These are phyloP conservation scores for Plotosus lineatus DNA, from an alignment of 2,113 vertebrate species.

Conservation along the genomic window DNA sequence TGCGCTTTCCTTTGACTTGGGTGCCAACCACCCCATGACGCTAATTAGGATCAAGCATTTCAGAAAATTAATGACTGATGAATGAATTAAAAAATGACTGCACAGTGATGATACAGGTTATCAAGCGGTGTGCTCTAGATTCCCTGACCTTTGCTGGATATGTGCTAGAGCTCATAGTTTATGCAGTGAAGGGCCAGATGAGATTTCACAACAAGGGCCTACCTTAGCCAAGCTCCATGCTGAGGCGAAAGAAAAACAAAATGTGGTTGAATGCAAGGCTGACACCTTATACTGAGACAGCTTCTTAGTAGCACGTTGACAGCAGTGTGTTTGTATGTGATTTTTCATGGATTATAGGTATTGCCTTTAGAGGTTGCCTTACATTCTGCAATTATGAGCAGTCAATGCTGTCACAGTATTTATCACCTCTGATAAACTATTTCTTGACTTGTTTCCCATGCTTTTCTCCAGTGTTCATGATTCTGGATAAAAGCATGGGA, in stretches of 20 bases:
- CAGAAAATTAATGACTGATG: too few relatives aligned
- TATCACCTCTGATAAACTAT: too few relatives aligned
- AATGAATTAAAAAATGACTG: neutral
- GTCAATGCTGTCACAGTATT: conserved; percentile 22
- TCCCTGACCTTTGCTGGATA: conserved; percentile 15
- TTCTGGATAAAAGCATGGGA: neutral
- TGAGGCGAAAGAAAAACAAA: conserved; percentile 14
- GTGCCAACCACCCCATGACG: too few relatives aligned
- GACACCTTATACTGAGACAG: neutral
- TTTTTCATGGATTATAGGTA: neutral
- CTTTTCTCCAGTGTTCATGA: neutral
- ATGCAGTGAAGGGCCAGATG: neutral
- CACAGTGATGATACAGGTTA: neutral
- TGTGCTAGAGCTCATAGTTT: neutral
- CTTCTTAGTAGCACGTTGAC: neutral
- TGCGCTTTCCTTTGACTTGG: too few relatives aligned
- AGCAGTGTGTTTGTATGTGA: conserved; percentile 1
- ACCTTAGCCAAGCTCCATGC: neutral
- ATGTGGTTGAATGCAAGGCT: neutral
- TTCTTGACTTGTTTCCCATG: neutral
- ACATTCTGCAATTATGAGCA: conserved; percentile 26
- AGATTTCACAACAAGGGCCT: conserved; percentile 1
- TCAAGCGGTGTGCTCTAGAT: neutral
- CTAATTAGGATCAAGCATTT: too few relatives aligned
- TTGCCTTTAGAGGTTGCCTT: neutral